These are phyloP conservation scores for Sardina pilchardus DNA, from an alignment of 2,113 vertebrate species.

Conservation along the genomic window DNA sequence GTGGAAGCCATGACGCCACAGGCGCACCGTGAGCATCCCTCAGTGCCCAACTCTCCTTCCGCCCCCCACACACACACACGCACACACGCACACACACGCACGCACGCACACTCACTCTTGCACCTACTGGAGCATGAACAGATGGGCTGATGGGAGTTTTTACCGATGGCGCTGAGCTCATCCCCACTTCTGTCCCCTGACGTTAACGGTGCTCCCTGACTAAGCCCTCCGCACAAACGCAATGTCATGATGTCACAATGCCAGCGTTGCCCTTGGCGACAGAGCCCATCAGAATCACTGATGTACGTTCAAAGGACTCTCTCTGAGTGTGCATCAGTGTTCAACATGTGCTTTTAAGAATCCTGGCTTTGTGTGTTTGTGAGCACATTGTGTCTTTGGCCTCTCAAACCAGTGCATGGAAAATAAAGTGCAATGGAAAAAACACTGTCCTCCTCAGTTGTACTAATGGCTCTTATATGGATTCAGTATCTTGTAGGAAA, in stretches of 20 bases:
- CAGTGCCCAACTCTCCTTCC: not conserved
- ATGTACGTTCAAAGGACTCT: not conserved
- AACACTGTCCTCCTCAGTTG: not conserved
- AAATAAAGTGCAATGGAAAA: not conserved
- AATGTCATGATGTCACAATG: not conserved
- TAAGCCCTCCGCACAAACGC: not conserved
- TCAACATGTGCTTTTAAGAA: not conserved
- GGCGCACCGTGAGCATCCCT: not conserved
- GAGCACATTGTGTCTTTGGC: no score
- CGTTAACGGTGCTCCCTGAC: not conserved
- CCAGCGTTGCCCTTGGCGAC: not conserved
- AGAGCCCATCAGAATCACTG: not conserved
- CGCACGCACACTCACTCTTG: not conserved
- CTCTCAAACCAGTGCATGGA: no score
- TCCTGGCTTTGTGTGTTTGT: no score
- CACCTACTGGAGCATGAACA: conserved; percentile 32
- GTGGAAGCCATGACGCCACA: conserved; percentile 22
- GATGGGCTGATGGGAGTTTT: conserved; percentile 24
- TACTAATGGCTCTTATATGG: not conserved
- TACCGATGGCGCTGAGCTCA: conserved; percentile 27
- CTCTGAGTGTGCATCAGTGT: not conserved
- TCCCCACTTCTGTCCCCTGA: not conserved
- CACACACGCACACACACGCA: not conserved
- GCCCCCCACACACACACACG: not conserved
- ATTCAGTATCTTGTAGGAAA: not conserved